A percentile compares a stretch with the other conserved stretches of the same genome.
These are phyloP conservation scores for Oasisia sp. DNA, from an alignment of 2,888 invertebrate species.

Conservation along the genomic window DNA sequence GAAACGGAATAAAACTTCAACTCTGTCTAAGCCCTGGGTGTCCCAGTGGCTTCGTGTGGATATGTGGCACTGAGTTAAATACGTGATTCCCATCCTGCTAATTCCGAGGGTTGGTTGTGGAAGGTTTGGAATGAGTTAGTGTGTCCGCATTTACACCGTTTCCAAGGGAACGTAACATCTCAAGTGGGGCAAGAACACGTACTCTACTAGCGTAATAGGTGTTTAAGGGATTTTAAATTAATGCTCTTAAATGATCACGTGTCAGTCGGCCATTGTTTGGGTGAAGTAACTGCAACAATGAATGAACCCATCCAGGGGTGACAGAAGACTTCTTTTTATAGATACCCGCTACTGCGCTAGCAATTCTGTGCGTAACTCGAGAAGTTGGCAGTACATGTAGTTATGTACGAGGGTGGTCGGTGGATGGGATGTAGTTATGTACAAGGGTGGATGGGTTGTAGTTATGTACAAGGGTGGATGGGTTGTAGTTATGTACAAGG, in stretches of 20 bases:
- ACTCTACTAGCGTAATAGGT: neutral
- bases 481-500: too few relatives aligned
- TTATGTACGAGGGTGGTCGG: too few relatives aligned
- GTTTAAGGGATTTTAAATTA: neutral
- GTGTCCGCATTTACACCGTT: neutral
- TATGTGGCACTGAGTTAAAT: neutral
- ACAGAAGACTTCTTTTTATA: neutral
- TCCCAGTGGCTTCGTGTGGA: neutral
- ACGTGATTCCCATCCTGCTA: too few relatives aligned
- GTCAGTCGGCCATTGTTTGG: neutral
- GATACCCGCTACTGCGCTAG: too few relatives aligned
- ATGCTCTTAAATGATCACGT: neutral
- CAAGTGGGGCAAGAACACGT: neutral
- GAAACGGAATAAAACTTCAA: neutral
- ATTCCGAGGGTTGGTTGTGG: neutral
- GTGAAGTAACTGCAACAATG: neutral
- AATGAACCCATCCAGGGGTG: neutral
- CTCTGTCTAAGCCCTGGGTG: neutral
- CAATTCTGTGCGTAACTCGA: too few relatives aligned
- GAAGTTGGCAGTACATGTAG: too few relatives aligned
- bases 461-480: too few relatives aligned
- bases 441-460: too few relatives aligned
- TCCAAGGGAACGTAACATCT: neutral
- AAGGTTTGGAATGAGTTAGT: neutral
- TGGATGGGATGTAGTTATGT: too few relatives aligned